Percentiles rank a stretch among this genome's conserved stretches.
Evolutionary conservation across 2,113 vertebrate genomes (phyloP).

Genomic region (Danio rerio): DNA sequence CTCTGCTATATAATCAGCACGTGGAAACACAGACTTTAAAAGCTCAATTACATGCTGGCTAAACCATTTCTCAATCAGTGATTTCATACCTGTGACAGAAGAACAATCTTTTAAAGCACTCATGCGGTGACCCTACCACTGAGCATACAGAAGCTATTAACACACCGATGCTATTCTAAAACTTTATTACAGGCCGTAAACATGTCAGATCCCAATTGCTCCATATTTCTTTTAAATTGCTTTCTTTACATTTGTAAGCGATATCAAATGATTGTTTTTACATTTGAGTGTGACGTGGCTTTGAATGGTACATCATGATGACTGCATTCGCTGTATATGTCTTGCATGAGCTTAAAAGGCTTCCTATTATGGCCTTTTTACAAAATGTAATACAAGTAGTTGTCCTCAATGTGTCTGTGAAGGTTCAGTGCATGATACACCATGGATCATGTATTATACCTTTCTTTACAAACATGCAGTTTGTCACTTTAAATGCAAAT

Average conservation of each 20-base stretch:
- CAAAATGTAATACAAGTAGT: no score
- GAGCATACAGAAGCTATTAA: constrained; percentile 52
- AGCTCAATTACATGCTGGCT: constrained; percentile 57
- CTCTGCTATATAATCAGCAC: constrained; percentile 39
- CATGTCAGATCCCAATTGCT: constrained; percentile 23
- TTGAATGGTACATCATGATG: background rate
- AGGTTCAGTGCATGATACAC: no score
- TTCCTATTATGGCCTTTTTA: no score
- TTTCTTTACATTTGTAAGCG: constrained; percentile 34
- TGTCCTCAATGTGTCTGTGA: no score
- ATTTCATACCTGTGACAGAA: constrained; percentile 49
- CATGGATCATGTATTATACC: no score
- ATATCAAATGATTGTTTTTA: constrained; percentile 34
- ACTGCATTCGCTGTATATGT: background rate
- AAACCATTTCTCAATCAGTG: constrained; percentile 51
- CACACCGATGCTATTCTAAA: constrained; percentile 38
- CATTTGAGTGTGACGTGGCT: background rate
- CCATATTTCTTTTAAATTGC: constrained; percentile 38
- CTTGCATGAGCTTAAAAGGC: no score
- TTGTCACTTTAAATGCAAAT: no score
- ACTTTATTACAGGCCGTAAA: constrained; percentile 39
- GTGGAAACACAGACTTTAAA: constrained; percentile 46
- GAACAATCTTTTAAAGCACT: constrained; percentile 49
- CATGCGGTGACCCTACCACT: constrained; percentile 42
- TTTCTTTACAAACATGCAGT: no score